Conservation (phyloP, 2,888 invertebrate genomes). For the Trissoscelio sp. region DNA sequence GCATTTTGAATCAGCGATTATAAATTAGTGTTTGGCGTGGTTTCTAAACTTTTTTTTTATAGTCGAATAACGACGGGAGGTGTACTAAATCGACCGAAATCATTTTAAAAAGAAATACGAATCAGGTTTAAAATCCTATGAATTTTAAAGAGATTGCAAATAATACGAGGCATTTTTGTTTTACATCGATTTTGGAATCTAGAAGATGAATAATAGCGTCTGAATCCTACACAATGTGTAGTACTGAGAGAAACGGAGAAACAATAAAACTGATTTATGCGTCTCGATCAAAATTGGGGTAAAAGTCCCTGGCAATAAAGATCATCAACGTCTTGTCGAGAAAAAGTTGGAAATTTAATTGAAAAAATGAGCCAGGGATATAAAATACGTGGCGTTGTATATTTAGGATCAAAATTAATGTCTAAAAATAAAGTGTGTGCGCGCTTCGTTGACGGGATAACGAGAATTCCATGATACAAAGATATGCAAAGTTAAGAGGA, state of each 20-base stretch:
- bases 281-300: constrained; percentile 63
- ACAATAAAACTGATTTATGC: constrained; percentile 69
- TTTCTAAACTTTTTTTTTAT: too few relatives aligned
- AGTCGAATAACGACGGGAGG: constrained; percentile 35
- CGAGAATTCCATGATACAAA: constrained; percentile 67
- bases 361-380: constrained; percentile 31
- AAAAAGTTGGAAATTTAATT: constrained; percentile 38
- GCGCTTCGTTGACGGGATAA: constrained; percentile 61
- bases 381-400: constrained; percentile 44
- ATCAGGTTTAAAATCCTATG: constrained; percentile 79
- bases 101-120: constrained; percentile 49
- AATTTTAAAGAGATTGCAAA: constrained; percentile 65
- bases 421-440: constrained; percentile 57
- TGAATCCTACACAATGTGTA: constrained; percentile 60
- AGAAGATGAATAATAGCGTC: constrained; percentile 64
- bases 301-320: constrained; percentile 45
- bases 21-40: too few relatives aligned
- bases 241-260: constrained; percentile 51
- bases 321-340: constrained; percentile 7
- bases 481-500: constrained; percentile 69
- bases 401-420: constrained; percentile 59
- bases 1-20: too few relatives aligned
- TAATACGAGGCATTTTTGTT: constrained; percentile 55
- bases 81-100: constrained; percentile 53
- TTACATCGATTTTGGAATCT: constrained; percentile 57